A percentile compares a stretch with the other conserved stretches of the same genome.
phyloP scores from a whole-genome alignment of 92 coral and sea anemone species.

The Zoanthus sociatus region DNA sequence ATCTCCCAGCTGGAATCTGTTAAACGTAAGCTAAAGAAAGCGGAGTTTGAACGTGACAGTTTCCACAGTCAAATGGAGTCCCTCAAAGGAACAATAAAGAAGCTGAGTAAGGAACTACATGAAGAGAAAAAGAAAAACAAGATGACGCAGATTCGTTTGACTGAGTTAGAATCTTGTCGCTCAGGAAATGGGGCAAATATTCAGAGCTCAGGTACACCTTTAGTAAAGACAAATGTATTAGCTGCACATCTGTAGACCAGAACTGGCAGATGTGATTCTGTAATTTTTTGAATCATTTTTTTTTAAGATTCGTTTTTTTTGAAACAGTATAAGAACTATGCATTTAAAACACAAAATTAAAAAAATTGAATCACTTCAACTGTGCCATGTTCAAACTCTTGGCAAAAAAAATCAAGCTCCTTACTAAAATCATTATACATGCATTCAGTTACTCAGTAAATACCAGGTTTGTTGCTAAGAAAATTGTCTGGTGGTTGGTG shows the following conservation, averaged over 20 bases:
- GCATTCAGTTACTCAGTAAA: too few species aligned
- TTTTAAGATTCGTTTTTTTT: too few species aligned
- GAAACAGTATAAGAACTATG: too few species aligned
- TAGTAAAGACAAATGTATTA: neutral
- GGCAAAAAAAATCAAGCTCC: too few species aligned
- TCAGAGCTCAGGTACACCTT: conserved; percentile 10
- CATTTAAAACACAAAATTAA: too few species aligned
- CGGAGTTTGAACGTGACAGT: conserved; percentile 90
- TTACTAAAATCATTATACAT: too few species aligned
- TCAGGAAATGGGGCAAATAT: neutral
- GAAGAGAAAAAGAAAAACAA: conserved; percentile 78
- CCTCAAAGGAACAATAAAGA: conserved; percentile 81
- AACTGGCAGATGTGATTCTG: too few species aligned
- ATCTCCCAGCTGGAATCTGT: conserved; percentile 68
- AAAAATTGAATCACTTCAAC: too few species aligned
- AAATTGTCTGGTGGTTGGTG: too few species aligned
- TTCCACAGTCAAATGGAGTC: conserved; percentile 81
- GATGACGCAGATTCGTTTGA: conserved; percentile 39
- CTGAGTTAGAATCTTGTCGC: conserved; percentile 11
- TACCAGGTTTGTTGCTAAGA: too few species aligned
- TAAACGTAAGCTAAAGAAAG: conserved; percentile 82
- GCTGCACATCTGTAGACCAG: neutral
- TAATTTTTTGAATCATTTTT: too few species aligned
- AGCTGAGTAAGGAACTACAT: conserved; percentile 79
- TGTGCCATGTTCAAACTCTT: too few species aligned